Conservation (phyloP, 2,888 invertebrate species). For the Limenitis camilla region DNA sequence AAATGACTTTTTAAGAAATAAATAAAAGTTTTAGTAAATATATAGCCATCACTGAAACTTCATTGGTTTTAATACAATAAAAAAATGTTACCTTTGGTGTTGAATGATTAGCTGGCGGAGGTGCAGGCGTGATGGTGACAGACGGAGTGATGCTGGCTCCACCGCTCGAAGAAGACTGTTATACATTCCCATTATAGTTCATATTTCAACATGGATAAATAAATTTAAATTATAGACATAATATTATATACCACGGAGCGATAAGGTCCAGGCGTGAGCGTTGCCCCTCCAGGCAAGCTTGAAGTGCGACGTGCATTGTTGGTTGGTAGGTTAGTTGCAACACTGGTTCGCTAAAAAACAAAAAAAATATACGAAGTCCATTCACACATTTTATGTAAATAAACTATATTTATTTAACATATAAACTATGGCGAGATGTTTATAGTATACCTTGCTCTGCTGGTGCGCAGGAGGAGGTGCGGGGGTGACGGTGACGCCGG, state of each 20-base stretch:
- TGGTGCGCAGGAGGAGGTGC: constrained; percentile 70
- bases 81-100: constrained; percentile 52
- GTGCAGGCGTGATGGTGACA: constrained; percentile 84
- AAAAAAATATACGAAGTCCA: neutral
- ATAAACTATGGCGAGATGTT: constrained; percentile 14
- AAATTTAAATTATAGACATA: neutral
- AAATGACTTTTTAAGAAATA: too few relatives aligned
- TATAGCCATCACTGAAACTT: too few relatives aligned
- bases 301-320: constrained; percentile 46
- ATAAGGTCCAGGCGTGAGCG: constrained; percentile 73
- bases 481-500: constrained; percentile 70
- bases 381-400: too few relatives aligned
- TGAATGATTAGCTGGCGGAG: constrained; percentile 75
- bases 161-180: constrained; percentile 53
- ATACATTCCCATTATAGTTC: neutral
- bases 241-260: constrained; percentile 48
- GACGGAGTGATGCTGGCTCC: constrained; percentile 78
- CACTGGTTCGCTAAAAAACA: constrained; percentile 29
- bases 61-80: too few relatives aligned
- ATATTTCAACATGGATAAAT: neutral
- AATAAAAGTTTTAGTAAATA: too few relatives aligned
- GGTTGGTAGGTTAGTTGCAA: neutral
- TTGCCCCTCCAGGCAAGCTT: constrained; percentile 76
- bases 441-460: constrained; percentile 46
- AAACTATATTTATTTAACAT: too few relatives aligned